Evolutionary conservation across 2,113 vertebrate genomes (phyloP).

Genomic region (Onychostoma macrolepis): DNA sequence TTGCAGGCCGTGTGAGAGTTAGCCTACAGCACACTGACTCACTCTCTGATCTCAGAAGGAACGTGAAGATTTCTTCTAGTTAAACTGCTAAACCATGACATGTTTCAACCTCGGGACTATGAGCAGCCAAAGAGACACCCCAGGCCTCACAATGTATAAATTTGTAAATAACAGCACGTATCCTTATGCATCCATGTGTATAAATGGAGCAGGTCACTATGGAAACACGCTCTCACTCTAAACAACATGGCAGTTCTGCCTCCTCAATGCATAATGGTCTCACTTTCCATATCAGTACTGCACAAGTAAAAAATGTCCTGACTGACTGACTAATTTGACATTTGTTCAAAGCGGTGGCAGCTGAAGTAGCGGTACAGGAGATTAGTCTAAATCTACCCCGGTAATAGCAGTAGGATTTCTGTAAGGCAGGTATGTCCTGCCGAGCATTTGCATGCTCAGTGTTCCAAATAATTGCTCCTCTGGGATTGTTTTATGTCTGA

Average conservation of each 20-base stretch:
- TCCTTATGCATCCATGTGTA: background rate
- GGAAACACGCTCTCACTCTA: background rate
- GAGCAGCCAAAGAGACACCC: conserved; percentile 11
- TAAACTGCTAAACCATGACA: conserved; percentile 1
- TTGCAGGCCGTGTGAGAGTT: conserved; percentile 45
- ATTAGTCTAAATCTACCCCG: conserved; percentile 19
- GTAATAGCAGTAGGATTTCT: conserved; percentile 28
- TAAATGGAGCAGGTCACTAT: background rate
- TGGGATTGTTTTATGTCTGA: conserved; percentile 47
- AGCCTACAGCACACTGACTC: conserved; percentile 42
- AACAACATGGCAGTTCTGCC: background rate
- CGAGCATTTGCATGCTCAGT: conserved; percentile 41
- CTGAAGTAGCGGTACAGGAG: conserved; percentile 4
- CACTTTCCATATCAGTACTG: background rate
- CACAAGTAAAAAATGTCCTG: background rate
- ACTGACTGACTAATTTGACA: conserved; percentile 24
- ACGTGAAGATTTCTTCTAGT: conserved; percentile 50
- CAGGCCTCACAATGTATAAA: conserved; percentile 37
- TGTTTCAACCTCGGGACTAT: conserved; percentile 39
- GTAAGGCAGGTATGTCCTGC: conserved; percentile 35
- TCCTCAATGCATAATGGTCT: background rate
- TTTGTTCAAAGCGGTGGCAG: conserved; percentile 10
- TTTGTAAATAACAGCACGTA: background rate
- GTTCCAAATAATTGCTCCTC: conserved; percentile 50
- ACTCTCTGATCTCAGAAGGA: conserved; percentile 26